Conservation (phyloP, 2,797 vertebrate species). For the Halcyon badia region DNA sequence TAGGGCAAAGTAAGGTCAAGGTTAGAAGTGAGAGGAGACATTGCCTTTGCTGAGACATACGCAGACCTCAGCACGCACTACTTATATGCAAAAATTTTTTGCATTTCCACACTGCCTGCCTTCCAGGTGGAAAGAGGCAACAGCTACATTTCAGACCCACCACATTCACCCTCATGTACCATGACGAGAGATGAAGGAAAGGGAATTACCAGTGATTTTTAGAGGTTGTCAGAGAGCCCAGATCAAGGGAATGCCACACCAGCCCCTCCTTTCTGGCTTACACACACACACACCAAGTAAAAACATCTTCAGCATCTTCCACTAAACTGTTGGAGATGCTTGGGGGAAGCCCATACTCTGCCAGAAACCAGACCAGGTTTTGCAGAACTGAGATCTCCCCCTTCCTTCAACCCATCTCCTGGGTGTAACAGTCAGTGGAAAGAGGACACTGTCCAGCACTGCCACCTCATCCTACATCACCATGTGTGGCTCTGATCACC, state of each 20-base stretch:
- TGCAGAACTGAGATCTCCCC: background rate
- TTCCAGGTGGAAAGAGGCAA: background rate
- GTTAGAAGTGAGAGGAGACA: rapidly evolving
- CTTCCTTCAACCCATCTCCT: background rate
- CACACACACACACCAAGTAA: rapidly evolving
- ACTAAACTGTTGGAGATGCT: background rate
- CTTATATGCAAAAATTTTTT: rapidly evolving
- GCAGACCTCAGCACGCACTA: background rate
- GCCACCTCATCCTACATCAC: background rate
- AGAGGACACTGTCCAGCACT: too few relatives aligned
- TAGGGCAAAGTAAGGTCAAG: too few relatives aligned
- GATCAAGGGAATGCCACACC: background rate
- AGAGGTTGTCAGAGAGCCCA: background rate
- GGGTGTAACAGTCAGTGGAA: too few relatives aligned
- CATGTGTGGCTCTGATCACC: rapidly evolving
- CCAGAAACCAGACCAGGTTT: background rate
- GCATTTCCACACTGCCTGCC: background rate
- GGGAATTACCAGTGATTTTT: rapidly evolving
- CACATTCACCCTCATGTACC: too few relatives aligned
- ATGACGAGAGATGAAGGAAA: rapidly evolving
- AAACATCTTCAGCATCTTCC: too few relatives aligned
- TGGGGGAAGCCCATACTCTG: background rate
- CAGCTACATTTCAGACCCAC: rapidly evolving
- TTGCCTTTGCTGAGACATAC: rapidly evolving
- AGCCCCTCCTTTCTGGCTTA: background rate